phyloP scores from a whole-genome alignment of 2,797 vertebrate species.

The Hippocampus kuda region DNA sequence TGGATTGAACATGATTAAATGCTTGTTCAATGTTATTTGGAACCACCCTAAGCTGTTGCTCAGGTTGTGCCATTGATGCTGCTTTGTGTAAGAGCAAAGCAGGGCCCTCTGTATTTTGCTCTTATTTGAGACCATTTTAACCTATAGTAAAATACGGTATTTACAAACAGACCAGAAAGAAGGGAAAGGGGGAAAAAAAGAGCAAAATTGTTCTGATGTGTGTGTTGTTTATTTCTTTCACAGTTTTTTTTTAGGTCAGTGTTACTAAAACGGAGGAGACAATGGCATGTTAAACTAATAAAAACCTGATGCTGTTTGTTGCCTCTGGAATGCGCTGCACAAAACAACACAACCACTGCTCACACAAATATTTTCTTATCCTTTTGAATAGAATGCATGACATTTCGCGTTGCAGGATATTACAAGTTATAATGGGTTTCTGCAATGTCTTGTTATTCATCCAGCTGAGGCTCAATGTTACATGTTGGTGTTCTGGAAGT shows the following conservation, averaged over 20 bases:
- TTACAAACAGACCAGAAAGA: slow-evolving; percentile 8
- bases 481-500: slow-evolving; percentile 46
- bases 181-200: neutral
- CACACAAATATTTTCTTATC: slow-evolving; percentile 33
- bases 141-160: neutral
- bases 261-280: slow-evolving; percentile 15
- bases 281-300: slow-evolving; percentile 26
- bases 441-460: slow-evolving; percentile 38
- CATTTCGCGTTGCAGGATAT: slow-evolving; percentile 17
- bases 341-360: slow-evolving; percentile 24
- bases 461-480: slow-evolving; percentile 45
- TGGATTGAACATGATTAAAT: neutral
- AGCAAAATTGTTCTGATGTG: slow-evolving; percentile 16
- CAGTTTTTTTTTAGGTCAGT: neutral
- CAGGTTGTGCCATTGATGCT: neutral
- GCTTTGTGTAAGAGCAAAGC: neutral
- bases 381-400: slow-evolving; percentile 14
- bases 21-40: neutral
- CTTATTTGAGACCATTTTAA: neutral
- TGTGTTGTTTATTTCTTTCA: neutral
- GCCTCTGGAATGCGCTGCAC: slow-evolving; percentile 40
- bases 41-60: neutral
- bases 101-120: neutral
- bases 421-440: slow-evolving; percentile 6
- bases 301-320: slow-evolving; percentile 42